Percentiles rank a stretch among this genome's conserved stretches.
These are phyloP conservation scores for Dinomys branickii DNA, from an alignment of 2,113 vertebrate species.

Conservation along the genomic window DNA sequence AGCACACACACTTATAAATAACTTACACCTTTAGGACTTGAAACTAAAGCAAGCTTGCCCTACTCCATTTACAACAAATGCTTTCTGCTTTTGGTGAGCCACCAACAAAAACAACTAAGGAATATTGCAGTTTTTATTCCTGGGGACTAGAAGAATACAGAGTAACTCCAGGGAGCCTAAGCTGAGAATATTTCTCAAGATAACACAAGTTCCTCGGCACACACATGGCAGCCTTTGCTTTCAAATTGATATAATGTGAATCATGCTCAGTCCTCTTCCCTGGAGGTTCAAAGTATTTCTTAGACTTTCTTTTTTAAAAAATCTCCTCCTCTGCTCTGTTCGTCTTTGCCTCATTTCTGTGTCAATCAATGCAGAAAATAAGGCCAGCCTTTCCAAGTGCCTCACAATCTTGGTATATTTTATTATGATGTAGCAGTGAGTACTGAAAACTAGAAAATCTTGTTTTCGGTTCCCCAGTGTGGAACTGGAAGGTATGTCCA, in stretches of 20 bases:
- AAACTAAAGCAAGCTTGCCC: constrained; percentile 43
- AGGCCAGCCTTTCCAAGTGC: not conserved
- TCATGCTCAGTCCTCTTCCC: constrained; percentile 25
- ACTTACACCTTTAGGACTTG: constrained; percentile 21
- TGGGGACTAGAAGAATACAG: constrained; percentile 30
- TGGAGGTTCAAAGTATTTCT: constrained; percentile 60
- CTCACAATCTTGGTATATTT: constrained; percentile 43
- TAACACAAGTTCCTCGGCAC: not conserved
- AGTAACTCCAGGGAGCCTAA: constrained; percentile 5
- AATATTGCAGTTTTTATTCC: constrained; percentile 23
- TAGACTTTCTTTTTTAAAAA: not conserved
- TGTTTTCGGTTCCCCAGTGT: not conserved
- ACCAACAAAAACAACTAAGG: constrained; percentile 54
- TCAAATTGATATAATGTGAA: constrained; percentile 12
- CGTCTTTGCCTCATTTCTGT: not conserved
- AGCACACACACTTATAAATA: constrained; percentile 36
- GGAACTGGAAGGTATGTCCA: constrained; percentile 47
- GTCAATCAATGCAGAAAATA: constrained; percentile 49
- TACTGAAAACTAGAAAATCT: constrained; percentile 49
- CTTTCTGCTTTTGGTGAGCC: constrained; percentile 18
- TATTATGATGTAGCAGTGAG: not conserved
- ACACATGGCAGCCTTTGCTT: not conserved
- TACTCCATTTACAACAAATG: constrained; percentile 21
- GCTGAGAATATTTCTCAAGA: not conserved
- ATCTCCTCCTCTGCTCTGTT: not conserved